phyloP scores from a whole-genome alignment of 1,140 invertebrate genomes.

The Armadillidium nasatum region DNA sequence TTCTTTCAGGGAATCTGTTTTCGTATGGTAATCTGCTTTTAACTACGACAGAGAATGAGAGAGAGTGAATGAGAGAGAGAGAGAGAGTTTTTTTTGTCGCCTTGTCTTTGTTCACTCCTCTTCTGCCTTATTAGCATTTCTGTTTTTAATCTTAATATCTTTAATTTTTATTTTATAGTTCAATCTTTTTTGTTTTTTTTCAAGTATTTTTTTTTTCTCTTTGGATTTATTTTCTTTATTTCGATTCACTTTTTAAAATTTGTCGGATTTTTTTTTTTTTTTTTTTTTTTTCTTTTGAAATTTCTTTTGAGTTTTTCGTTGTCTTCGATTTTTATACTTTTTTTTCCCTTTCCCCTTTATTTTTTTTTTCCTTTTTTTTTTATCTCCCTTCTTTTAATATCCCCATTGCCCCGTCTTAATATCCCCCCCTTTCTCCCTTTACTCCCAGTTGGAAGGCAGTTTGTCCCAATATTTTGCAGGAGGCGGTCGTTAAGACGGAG shows the following conservation, averaged over 20 bases:
- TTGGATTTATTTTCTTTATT: background rate
- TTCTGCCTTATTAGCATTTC: too few species aligned
- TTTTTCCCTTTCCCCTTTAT: background rate
- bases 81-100: too few species aligned
- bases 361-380: background rate
- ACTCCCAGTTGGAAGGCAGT: constrained; percentile 1
- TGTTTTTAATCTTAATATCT: too few species aligned
- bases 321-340: background rate
- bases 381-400: background rate
- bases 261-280: background rate
- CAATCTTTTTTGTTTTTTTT: too few species aligned
- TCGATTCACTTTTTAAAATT: background rate
- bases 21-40: constrained; percentile 3
- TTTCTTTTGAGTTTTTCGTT: background rate
- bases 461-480: constrained; percentile 9
- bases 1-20: background rate
- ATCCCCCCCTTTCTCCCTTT: background rate
- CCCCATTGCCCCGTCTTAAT: background rate
- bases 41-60: background rate
- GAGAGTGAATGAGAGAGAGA: too few species aligned
- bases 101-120: too few species aligned
- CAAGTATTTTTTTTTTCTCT: background rate
- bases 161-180: too few species aligned
- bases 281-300: background rate
- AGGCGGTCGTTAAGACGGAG: constrained; percentile 7